Base-by-base conservation (phyloP, 2,888 invertebrate genomes). In the Agrochola macilenta region DNA sequence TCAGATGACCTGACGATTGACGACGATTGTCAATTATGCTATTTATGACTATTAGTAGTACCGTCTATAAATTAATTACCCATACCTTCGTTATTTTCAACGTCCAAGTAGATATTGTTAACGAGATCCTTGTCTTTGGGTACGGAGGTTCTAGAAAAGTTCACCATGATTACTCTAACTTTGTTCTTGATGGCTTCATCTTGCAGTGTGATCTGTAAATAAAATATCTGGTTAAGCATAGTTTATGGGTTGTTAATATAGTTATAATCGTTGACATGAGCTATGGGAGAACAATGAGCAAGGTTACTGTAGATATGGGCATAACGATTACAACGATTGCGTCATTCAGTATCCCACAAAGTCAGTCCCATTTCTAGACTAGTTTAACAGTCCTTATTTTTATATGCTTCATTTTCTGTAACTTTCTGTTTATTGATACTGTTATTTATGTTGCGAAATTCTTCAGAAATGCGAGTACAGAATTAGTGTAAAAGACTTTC, bases 181-280 rank as follows among this genome's bases (percentile, higher is more conserved):
- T 97, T 97, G 88, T 97, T 97, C 87, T 97, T 97, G 82, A 95
- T 95, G 12, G 93, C 88, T 87, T 96, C 96, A 91, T 97, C 97
- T 94, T 97, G 97, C 57, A 97, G 90, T 61, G 97, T 97, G 63
- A 97, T 97, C 97, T 97, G 93, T 43, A 93, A 95, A 73, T 54
- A 66, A 70, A 76, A 63, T 46, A 7, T 43, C 3, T 58, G 11
- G 12, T 65, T 74, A 69, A 30, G 14, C 20, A 54, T n/a, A 64
- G 2, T 52, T 52, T 23, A 30, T 30, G 17, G 8, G 26, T 23
- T 20, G 7, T 58, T 61, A 46, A 46, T 35, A 69, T 26, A 46
- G 71, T 23, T 7, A 73, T 72, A 43, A 57, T 57, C n/a, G 30
- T 49, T 12, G 39, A 8, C 49, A 2, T 26, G n/a, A 54, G 35